Conservation (phyloP, 2,113 vertebrate species). For the Ovis canadensis region DNA sequence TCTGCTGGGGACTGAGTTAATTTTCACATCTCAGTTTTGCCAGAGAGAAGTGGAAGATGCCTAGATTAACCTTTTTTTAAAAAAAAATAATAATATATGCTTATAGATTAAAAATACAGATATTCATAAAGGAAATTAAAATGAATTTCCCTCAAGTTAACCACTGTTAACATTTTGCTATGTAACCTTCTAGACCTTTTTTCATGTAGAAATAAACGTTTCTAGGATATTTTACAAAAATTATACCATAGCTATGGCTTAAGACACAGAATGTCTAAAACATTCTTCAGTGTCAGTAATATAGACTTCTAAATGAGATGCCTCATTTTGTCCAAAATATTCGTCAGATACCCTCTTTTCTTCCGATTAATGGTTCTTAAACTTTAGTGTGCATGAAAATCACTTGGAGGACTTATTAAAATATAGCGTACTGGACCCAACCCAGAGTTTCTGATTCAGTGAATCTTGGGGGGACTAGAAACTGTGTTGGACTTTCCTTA, state of each 20-base stretch:
- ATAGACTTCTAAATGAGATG: not conserved
- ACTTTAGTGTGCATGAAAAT: slow-evolving; percentile 9
- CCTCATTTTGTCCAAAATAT: slow-evolving; percentile 58
- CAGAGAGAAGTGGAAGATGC: slow-evolving; percentile 64
- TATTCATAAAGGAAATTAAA: not conserved
- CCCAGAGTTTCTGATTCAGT: not conserved
- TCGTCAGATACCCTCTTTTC: slow-evolving; percentile 17
- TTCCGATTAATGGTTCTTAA: slow-evolving; percentile 31
- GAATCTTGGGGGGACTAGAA: not conserved
- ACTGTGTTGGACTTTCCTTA: not conserved
- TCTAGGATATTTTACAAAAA: not conserved
- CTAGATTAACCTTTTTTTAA: slow-evolving; percentile 24
- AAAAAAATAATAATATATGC: not conserved
- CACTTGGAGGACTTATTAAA: not conserved
- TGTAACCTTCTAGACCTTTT: slow-evolving; percentile 17
- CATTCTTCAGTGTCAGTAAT: not conserved
- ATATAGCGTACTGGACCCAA: not conserved
- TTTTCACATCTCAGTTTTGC: slow-evolving; percentile 71
- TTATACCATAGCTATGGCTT: not conserved
- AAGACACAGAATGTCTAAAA: not conserved
- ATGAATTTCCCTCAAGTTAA: not conserved
- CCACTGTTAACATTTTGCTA: not conserved
- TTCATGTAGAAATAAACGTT: not conserved
- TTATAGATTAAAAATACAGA: slow-evolving; percentile 4
- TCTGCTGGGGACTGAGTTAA: slow-evolving; percentile 43